Conservation (phyloP, 2,113 vertebrate genomes). For the Cyprinodon brontotheroides region DNA sequence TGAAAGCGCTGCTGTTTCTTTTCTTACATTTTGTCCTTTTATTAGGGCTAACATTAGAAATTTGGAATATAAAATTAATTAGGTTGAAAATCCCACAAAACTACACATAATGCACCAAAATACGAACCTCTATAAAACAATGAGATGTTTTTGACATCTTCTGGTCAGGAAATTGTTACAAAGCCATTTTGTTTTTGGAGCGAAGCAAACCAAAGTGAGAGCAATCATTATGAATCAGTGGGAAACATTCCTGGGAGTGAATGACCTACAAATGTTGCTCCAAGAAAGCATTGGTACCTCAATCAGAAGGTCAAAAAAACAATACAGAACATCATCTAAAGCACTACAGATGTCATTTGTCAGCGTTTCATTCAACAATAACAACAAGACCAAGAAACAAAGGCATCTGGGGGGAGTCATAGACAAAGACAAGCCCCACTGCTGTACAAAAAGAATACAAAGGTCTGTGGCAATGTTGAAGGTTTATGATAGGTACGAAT, state of each 20-base stretch:
- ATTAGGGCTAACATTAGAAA: no score
- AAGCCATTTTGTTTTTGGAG: neutral
- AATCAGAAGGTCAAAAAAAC: neutral
- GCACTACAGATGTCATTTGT: neutral
- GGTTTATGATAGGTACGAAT: no score
- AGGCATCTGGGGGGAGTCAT: no score
- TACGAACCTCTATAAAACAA: neutral
- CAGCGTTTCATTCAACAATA: no score
- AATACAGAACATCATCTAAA: neutral
- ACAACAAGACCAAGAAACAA: no score
- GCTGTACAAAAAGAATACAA: no score
- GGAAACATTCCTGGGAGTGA: neutral
- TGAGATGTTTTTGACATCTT: neutral
- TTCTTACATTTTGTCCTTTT: no score
- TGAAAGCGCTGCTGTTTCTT: no score
- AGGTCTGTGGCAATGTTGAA: no score
- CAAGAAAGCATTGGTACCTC: neutral
- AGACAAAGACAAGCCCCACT: no score
- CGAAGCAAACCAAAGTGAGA: neutral
- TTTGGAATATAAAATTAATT: no score
- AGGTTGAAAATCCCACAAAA: neutral
- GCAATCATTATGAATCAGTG: neutral
- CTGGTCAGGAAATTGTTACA: neutral
- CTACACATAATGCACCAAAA: neutral
- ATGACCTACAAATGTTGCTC: neutral